Conservation (phyloP, 2,797 vertebrate genomes). For the Triplophysa bombifrons region DNA sequence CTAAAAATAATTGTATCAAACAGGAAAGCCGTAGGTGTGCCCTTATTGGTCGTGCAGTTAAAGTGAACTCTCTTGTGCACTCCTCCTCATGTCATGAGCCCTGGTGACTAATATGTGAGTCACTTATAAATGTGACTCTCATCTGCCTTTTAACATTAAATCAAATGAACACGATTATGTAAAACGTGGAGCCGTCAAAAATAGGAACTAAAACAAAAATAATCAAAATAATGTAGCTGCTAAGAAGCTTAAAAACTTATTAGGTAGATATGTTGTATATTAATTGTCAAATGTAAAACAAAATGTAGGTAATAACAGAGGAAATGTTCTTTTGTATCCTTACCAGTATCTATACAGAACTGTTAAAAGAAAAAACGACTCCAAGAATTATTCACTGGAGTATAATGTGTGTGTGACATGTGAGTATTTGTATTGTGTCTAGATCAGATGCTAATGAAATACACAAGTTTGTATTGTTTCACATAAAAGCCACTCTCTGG, state of each 20-base stretch:
- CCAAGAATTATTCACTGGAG: background rate
- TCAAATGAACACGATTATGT: background rate
- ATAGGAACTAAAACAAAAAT: background rate
- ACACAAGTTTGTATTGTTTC: background rate
- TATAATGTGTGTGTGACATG: background rate
- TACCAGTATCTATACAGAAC: background rate
- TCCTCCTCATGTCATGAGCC: conserved; percentile 29
- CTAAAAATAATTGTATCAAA: background rate
- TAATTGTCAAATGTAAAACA: no score
- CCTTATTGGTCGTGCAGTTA: no score
- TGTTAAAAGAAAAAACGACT: background rate
- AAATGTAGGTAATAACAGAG: background rate
- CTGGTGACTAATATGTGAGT: conserved; percentile 28
- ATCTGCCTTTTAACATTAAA: background rate
- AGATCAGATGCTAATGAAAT: background rate
- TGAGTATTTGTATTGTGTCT: background rate
- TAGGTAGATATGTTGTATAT: no score
- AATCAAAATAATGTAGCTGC: no score
- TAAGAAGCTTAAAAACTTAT: no score
- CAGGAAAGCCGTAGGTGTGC: background rate
- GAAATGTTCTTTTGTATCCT: background rate
- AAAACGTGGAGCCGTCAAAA: background rate
- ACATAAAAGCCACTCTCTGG: background rate
- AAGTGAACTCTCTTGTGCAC: background rate
- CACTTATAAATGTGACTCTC: background rate